Base-by-base conservation (phyloP, 2,797 vertebrate species). In the Coregonus suidteri region DNA sequence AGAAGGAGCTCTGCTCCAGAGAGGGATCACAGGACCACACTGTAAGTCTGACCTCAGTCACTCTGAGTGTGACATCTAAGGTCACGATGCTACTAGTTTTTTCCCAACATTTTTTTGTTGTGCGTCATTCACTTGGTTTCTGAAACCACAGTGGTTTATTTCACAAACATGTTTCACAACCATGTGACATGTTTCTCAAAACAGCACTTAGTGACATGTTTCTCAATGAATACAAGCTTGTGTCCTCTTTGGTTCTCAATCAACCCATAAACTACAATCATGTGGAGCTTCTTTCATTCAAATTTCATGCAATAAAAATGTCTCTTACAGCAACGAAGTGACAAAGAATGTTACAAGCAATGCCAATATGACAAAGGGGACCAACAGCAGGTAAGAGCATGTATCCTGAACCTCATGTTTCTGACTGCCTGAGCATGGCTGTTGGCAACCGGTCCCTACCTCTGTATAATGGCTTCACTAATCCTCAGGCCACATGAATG, bases 1-100 rank as follows among this genome's bases (percentile, higher is more conserved):
- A 66, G 72, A 62, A 90, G 84, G 85, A 87, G 85, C 85, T 86
- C 92, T 25, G 87, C 87, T 11, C 91, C 89, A 1, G 89, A 81
- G 84, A 83, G 77, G 81, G 77, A 66, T 79, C 79, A 77, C 73
- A 70, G 75, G 73, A 78, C 83, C 64, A 34, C 86, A 77, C 65
- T 77, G 91, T 93, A 90, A 25, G 90, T 89, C 70, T 79, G 74
- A 31, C 75, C 84, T 78, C n/a, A 6, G 84, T 85, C 31, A 34
- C 31, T 34, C 9, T 11, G 41, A 13, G 41, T 47, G 41, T 47
- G 41, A 47, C 41, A 9, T 47, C 11, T 11, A 13, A 47, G 41
- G 9, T 47, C 41, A 47, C 41, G 9, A 47, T 47, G 41, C 41
- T 47, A 9, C 41, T 47, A 47, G 41, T 47, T 1, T 11, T 11